phyloP scores from a whole-genome alignment of 2,888 invertebrate species.

The Nezara viridula region DNA sequence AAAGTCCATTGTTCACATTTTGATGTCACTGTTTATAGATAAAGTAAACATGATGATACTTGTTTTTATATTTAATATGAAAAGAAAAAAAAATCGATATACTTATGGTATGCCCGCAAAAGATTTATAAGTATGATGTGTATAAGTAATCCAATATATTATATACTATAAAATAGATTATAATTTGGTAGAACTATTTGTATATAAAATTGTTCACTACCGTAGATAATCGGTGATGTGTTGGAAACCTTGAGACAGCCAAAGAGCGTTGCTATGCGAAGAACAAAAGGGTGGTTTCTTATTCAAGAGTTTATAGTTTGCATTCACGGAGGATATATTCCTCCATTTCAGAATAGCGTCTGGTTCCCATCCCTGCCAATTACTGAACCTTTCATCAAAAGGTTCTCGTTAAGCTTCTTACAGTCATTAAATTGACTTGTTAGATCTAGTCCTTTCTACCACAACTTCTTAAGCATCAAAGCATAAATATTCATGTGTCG shows the following conservation, averaged over 20 bases:
- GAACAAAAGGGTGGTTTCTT: not conserved
- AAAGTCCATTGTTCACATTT: too few relatives aligned
- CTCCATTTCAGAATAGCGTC: not conserved
- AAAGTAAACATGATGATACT: too few relatives aligned
- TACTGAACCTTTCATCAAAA: not conserved
- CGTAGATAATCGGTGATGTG: too few relatives aligned
- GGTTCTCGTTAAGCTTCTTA: not conserved
- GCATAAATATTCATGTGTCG: not conserved
- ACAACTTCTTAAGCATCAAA: not conserved
- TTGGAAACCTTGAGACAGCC: not conserved
- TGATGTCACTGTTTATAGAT: too few relatives aligned
- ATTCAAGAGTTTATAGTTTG: not conserved
- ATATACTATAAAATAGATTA: too few relatives aligned
- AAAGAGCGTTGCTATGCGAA: not conserved
- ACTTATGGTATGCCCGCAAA: too few relatives aligned
- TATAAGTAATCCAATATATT: too few relatives aligned
- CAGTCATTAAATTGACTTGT: not conserved
- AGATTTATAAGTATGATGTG: too few relatives aligned
- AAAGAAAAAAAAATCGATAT: too few relatives aligned
- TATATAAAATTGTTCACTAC: too few relatives aligned
- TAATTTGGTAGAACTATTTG: too few relatives aligned
- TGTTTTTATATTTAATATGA: too few relatives aligned
- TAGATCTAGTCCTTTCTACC: not conserved
- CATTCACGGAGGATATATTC: not conserved
- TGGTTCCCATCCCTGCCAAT: not conserved